Conservation (phyloP, 2,888 invertebrate species). For the Cryptops parisi region DNA sequence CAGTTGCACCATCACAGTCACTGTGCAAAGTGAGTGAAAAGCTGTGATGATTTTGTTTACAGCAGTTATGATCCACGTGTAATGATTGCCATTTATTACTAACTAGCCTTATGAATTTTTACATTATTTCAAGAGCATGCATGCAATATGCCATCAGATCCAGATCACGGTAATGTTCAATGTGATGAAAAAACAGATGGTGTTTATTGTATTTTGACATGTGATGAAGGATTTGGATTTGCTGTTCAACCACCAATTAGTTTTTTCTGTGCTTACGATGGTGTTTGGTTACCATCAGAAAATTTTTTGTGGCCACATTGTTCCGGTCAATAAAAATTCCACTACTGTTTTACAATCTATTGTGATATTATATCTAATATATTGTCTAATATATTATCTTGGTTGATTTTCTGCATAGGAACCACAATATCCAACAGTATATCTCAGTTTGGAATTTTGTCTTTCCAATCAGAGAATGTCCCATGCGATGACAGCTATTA, state of each 20-base stretch:
- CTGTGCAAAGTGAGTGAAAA: conserved; percentile 45
- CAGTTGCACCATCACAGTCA: conserved; percentile 43
- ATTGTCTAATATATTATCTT: too few relatives aligned
- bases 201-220: conserved; percentile 42
- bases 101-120: conserved; percentile 1
- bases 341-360: too few relatives aligned
- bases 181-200: conserved; percentile 35
- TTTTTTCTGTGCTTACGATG: conserved; percentile 34
- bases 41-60: too few relatives aligned
- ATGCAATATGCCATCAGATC: conserved; percentile 36
- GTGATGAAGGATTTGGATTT: conserved; percentile 46
- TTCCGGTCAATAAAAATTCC: conserved; percentile 34
- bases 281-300: conserved; percentile 31
- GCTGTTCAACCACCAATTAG: conserved; percentile 34
- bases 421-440: background rate
- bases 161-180: conserved; percentile 36
- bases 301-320: conserved; percentile 42
- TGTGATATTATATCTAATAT: too few relatives aligned
- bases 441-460: background rate
- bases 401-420: background rate
- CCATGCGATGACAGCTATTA: background rate
- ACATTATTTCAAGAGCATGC: conserved; percentile 23
- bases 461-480: background rate
- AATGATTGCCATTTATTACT: background rate
- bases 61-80: too few relatives aligned